Base-by-base conservation (phyloP, 1,140 invertebrate genomes). In the Dufourea novaeangliae region DNA sequence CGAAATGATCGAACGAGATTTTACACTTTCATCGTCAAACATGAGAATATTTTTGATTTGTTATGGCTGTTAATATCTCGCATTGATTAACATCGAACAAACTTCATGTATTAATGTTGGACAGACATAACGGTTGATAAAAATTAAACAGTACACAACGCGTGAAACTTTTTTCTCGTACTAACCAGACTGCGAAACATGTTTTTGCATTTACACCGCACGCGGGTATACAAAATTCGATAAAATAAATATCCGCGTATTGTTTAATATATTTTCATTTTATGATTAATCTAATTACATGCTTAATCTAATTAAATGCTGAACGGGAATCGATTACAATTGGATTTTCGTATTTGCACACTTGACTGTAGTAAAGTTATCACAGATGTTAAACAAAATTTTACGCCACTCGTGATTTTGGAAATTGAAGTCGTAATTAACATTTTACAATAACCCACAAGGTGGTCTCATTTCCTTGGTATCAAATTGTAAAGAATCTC, bases 321-420 rank as follows among this genome's bases (percentile, higher is more conserved):
- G n/a, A n/a, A n/a, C n/a, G n/a, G n/a, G n/a, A n/a, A n/a, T n/a
- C n/a, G n/a, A n/a, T n/a, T n/a, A n/a, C n/a, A n/a, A n/a, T n/a
- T n/a, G n/a, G n/a, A n/a, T n/a, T n/a, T n/a, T n/a, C 20, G 46
- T 50, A n/a, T 50, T 50, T 50, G 4, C 46, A 1, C 7, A 8
- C 2, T n/a, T 17, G 46, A 50, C 46, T 50, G n/a, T 50, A 50
- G n/a, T n/a, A 50, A n/a, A 6, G 46, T 50, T 50, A 50, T n/a
- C 46, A 50, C 46, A 50, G n/a, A 50, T 50, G n/a, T n/a, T n/a
- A n/a, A 50, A 50, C n/a, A n/a, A 50, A n/a, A 50, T n/a, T 50
- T 50, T n/a, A n/a, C 46, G 20, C 6, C 20, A 50, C 46, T n/a
- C 46, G 5, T n/a, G 46, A 50, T n/a, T 50, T 50, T n/a, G 46